Evolutionary conservation across 2,113 vertebrate genomes (phyloP).

Genomic region (Odontesthes bonariensis): DNA sequence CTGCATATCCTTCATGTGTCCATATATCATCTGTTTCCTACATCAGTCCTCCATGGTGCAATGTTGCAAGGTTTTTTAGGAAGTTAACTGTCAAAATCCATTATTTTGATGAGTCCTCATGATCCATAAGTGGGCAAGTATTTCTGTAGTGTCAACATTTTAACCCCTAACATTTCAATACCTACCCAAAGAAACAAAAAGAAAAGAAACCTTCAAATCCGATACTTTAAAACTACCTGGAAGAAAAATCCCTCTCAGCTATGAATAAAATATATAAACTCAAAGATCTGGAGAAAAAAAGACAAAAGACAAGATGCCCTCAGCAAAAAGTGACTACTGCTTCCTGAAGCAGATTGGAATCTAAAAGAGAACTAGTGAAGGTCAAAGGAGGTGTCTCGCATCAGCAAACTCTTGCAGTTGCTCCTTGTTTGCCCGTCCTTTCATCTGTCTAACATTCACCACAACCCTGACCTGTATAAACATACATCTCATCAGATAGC

Average conservation of each 20-base stretch:
- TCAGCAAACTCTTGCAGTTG: slow-evolving; percentile 58
- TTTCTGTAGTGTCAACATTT: slow-evolving; percentile 36
- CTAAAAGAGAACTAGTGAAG: slow-evolving; percentile 39
- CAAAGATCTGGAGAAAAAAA: slow-evolving; percentile 31
- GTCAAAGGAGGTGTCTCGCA: slow-evolving; percentile 64
- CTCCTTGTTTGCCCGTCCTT: slow-evolving; percentile 55
- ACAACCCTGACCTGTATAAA: slow-evolving; percentile 35
- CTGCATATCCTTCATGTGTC: slow-evolving; percentile 40
- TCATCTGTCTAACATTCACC: slow-evolving; percentile 49
- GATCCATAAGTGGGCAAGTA: slow-evolving; percentile 27
- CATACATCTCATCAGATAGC: slow-evolving; percentile 38
- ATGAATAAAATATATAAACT: slow-evolving; percentile 46
- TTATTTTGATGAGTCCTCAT: slow-evolving; percentile 48
- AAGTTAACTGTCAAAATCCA: slow-evolving; percentile 40
- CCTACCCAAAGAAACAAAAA: slow-evolving; percentile 52
- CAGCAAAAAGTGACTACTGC: slow-evolving; percentile 16
- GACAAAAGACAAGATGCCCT: background rate
- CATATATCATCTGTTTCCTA: slow-evolving; percentile 51
- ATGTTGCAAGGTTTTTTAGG: slow-evolving; percentile 33
- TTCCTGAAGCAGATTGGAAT: slow-evolving; percentile 57
- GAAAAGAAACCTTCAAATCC: slow-evolving; percentile 7
- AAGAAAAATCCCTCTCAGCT: slow-evolving; percentile 14
- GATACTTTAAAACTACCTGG: slow-evolving; percentile 33
- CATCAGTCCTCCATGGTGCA: slow-evolving; percentile 27
- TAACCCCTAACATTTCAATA: slow-evolving; percentile 41